These are phyloP conservation scores for Campylorhamphus procurvoides DNA, from an alignment of 2,113 vertebrate species.

Conservation along the genomic window DNA sequence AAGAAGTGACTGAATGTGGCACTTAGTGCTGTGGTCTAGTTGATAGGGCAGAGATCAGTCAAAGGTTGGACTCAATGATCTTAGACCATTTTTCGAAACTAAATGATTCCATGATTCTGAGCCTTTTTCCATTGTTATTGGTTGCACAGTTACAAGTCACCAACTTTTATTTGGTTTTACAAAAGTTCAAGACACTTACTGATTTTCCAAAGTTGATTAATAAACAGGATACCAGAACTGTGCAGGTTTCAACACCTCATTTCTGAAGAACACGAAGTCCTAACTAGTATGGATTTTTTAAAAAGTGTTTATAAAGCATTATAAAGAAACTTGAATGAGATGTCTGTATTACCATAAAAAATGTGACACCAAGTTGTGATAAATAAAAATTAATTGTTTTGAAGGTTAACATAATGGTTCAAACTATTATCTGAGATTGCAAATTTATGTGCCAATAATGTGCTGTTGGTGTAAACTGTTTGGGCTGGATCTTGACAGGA, in stretches of 20 bases:
- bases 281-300: neutral
- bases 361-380: neutral
- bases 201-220: neutral
- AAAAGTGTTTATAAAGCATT: neutral
- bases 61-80: neutral
- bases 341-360: neutral
- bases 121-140: neutral
- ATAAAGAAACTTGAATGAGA: neutral
- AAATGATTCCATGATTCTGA: neutral
- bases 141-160: neutral
- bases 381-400: neutral
- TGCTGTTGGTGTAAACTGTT: neutral
- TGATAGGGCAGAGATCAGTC: neutral
- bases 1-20: too few species aligned
- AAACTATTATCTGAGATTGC: neutral
- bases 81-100: neutral
- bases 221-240: neutral
- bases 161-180: neutral
- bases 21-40: neutral
- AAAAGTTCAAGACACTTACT: neutral
- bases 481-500: neutral
- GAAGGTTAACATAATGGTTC: neutral
- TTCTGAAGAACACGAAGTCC: neutral
- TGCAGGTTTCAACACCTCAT: neutral
- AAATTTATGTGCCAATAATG: neutral